These are phyloP conservation scores for Scelioninae gen. 2 DNA, from an alignment of 2,888 invertebrate species.

Conservation along the genomic window DNA sequence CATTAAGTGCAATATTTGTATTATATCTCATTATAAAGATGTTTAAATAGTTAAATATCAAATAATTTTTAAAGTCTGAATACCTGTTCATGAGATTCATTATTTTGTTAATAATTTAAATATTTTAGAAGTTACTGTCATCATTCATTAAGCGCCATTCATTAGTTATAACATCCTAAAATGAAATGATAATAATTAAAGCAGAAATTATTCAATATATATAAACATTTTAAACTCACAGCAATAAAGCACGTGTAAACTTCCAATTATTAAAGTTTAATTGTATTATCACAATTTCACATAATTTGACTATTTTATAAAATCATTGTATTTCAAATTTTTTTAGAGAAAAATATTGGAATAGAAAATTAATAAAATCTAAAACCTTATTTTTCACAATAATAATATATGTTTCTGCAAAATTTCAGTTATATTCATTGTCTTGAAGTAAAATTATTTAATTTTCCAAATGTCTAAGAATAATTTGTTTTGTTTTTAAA, in stretches of 20 bases:
- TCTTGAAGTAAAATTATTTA: no score
- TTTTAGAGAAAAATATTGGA: no score
- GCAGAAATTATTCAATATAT: background rate
- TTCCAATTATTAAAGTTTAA: no score
- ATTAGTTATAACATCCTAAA: conserved; percentile 30
- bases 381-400: no score
- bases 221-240: conserved; percentile 2
- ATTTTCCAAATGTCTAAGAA: no score
- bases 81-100: conserved; percentile 41
- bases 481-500: no score
- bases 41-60: background rate
- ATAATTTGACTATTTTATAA: no score
- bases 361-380: no score
- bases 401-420: no score
- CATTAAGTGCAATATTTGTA: conserved; percentile 1
- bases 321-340: no score
- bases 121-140: conserved; percentile 31
- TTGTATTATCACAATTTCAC: no score
- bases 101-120: conserved; percentile 33
- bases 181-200: conserved; percentile 18
- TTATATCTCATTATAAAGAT: background rate
- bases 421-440: no score
- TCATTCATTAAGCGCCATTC: conserved; percentile 27
- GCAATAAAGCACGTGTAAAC: conserved; percentile 3
- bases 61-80: conserved; percentile 18